Base-by-base conservation (phyloP, 2,113 vertebrate species). In the Takifugu bimaculatus region DNA sequence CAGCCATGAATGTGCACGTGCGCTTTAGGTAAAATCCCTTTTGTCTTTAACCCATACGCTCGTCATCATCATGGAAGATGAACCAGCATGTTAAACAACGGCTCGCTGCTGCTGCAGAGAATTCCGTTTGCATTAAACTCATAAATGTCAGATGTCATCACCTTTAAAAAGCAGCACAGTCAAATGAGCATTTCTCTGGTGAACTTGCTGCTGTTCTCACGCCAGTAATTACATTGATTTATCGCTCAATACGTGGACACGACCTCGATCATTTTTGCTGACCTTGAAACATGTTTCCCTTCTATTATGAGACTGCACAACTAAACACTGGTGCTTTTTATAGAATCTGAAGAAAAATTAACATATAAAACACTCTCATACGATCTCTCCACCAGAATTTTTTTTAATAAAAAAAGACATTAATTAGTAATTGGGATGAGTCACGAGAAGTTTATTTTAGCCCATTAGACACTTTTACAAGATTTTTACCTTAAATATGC, bases 101-200 rank as follows among this genome's bases (percentile, higher is more conserved):
- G 60, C 29, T 47, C 5, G 28, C 27, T 35, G 39, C 26, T 3
- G 52, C 55, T 28, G 43, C 64, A 29, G n/a, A 60, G 50, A 2
- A 29, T n/a, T 63, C 20, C 0, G 15, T 62, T 55, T 42, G 28
- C 13, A 72, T 60, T 50, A 52, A 58, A 54, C 49, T 50, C 25
- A 32, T 11, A 50, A 44, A 27, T 26, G 25, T 57, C 51, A 66
- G 51, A 52, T 54, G 43, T 2, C 39, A 14, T 12, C 15, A 6
- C 20, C 26, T 29, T 74, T 51, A 28, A 26, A 50, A 50, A 44
- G 50, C 54, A 54, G 42, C 66, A 49, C 9, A 32, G 26, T 60
- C 13, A 54, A 60, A 51, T 42, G 4, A 60, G 60, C 35, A 25
- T 56, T 51, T 51, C 27, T 45, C 10, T 26, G 13, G 6, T 10